Evolutionary conservation across 2,888 invertebrate genomes (phyloP).

Genomic region (Pycnomerus fuliginosus): DNA sequence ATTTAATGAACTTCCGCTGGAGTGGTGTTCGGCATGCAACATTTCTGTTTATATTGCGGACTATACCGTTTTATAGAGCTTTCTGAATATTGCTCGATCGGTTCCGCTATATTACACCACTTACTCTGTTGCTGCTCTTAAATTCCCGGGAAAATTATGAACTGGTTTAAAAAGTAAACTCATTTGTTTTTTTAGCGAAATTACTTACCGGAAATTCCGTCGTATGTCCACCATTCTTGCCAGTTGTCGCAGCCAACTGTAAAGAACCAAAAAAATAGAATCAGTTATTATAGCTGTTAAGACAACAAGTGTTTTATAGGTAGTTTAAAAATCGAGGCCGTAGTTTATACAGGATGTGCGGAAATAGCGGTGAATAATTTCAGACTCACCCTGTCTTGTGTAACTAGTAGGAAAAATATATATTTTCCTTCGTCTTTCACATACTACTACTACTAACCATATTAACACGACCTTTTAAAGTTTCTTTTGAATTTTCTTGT

Average conservation of each 20-base stretch:
- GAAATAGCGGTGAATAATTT: too few species aligned
- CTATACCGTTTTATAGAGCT: slow-evolving; percentile 18
- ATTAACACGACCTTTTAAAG: too few species aligned
- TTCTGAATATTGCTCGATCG: slow-evolving; percentile 22
- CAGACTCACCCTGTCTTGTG: too few species aligned
- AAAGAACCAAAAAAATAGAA: slow-evolving; percentile 51
- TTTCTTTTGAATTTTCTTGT: too few species aligned
- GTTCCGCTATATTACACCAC: slow-evolving; percentile 19
- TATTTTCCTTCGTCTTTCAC: too few species aligned
- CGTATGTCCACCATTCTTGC: slow-evolving; percentile 94
- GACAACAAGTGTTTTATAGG: too few species aligned
- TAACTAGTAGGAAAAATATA: too few species aligned
- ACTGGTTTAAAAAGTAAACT: slow-evolving; percentile 2
- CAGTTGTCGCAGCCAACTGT: slow-evolving; percentile 75
- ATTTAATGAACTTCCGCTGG: slow-evolving; percentile 29
- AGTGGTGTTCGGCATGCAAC: slow-evolving; percentile 32
- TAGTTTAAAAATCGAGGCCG: too few species aligned
- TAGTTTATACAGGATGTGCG: too few species aligned
- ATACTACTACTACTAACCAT: too few species aligned
- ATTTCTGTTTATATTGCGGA: slow-evolving; percentile 26
- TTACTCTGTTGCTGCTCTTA: slow-evolving; percentile 15
- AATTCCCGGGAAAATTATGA: slow-evolving; percentile 2
- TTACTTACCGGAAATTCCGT: slow-evolving; percentile 81
- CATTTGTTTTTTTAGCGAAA: slow-evolving; percentile 3
- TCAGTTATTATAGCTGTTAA: too few species aligned